Evolutionary conservation across 2,797 vertebrate genomes (phyloP).

Genomic region (Enteromius radiatus): DNA sequence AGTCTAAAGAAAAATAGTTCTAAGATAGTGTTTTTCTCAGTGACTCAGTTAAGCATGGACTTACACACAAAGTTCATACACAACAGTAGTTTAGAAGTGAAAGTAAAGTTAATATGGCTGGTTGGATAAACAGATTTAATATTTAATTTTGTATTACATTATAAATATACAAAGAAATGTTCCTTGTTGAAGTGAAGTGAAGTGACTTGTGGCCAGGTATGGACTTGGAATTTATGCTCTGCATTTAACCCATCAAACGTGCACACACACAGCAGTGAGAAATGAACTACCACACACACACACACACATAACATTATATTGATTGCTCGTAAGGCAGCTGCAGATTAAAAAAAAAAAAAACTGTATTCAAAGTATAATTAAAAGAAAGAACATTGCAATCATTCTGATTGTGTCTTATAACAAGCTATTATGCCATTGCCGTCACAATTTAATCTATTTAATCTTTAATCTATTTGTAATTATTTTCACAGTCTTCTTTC

Average conservation of each 20-base stretch:
- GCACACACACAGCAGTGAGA: too few relatives aligned
- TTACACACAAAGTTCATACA: not conserved
- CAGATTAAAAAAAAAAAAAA: not conserved
- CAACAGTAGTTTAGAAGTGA: not conserved
- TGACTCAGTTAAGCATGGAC: not conserved
- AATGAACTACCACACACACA: too few relatives aligned
- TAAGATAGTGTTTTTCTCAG: slow-evolving; percentile 25
- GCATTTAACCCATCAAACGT: too few relatives aligned
- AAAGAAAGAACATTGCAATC: slow-evolving; percentile 27
- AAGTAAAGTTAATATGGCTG: not conserved
- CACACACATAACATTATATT: too few relatives aligned
- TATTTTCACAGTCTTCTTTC: slow-evolving; percentile 4
- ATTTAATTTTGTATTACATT: not conserved
- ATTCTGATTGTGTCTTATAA: slow-evolving; percentile 22
- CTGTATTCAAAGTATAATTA: slow-evolving; percentile 32
- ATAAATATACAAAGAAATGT: not conserved
- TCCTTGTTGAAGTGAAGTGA: too few relatives aligned
- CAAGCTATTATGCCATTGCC: slow-evolving; percentile 9
- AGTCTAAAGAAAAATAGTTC: slow-evolving; percentile 26
- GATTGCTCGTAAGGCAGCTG: slow-evolving; percentile 40
- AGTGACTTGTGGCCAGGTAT: too few relatives aligned
- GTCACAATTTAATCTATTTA: not conserved
- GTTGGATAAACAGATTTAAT: not conserved
- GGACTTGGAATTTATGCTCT: too few relatives aligned
- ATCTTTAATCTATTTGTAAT: slow-evolving; percentile 19